Conservation (phyloP, 2,113 vertebrate species). For the Nymphicus hollandicus region DNA sequence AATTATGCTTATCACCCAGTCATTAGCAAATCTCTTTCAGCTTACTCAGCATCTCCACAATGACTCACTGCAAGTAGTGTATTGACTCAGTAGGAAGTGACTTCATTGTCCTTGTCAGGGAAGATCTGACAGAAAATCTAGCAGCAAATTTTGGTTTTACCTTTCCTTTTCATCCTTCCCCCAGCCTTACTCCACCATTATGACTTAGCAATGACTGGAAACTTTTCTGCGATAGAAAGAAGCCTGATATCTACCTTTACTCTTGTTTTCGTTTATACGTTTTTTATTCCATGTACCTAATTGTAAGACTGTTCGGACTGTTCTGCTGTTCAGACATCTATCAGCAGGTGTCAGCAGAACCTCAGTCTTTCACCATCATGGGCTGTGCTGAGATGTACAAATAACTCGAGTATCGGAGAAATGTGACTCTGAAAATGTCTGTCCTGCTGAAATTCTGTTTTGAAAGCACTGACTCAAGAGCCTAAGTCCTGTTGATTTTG, state of each 20-base stretch:
- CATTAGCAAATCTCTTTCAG: constrained; percentile 44
- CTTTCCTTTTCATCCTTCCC: neutral
- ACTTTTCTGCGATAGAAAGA: neutral
- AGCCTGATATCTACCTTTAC: neutral
- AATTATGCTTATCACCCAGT: constrained; percentile 37
- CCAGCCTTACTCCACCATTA: neutral
- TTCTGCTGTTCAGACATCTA: constrained; percentile 26
- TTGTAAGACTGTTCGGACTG: neutral
- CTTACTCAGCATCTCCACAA: constrained; percentile 46
- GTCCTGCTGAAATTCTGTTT: neutral
- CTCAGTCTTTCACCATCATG: neutral
- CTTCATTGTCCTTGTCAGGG: neutral
- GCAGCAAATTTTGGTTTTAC: constrained; percentile 4
- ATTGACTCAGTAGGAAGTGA: constrained; percentile 61
- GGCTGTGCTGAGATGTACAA: neutral
- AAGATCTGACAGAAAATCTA: constrained; percentile 4
- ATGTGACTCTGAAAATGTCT: neutral
- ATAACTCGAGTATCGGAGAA: neutral
- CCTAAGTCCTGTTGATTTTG: neutral
- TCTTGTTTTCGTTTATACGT: neutral
- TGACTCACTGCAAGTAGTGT: constrained; percentile 31
- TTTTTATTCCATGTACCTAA: neutral
- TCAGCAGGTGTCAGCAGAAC: constrained; percentile 77
- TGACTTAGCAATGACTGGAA: neutral
- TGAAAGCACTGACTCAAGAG: neutral